Conservation (phyloP, 2,113 vertebrate species). For the Lamprotornis superbus region DNA sequence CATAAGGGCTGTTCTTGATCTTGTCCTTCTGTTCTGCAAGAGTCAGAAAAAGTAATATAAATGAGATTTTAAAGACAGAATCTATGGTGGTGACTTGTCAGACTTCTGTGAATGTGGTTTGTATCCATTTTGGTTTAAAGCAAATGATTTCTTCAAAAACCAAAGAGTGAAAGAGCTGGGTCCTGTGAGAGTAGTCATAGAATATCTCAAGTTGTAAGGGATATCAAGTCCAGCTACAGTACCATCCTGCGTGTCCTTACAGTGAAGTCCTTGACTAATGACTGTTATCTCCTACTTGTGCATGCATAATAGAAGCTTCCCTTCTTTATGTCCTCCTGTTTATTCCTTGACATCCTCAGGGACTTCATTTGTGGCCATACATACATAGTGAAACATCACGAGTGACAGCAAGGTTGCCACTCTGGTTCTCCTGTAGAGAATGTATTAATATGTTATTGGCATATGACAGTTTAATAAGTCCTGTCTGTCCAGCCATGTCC, state of each 20-base stretch:
- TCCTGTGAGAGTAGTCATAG: neutral
- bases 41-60: neutral
- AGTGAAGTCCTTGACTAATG: neutral
- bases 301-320: neutral
- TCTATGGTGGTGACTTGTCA: neutral
- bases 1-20: neutral
- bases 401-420: slow-evolving; percentile 11
- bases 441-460: neutral
- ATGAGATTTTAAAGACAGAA: neutral
- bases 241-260: neutral
- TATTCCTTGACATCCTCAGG: slow-evolving; percentile 1
- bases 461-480: slow-evolving; percentile 39
- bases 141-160: neutral
- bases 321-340: neutral
- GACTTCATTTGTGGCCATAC: neutral
- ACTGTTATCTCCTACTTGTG: neutral
- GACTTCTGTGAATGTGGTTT: neutral
- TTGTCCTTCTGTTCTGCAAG: neutral
- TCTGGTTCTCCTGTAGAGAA: neutral
- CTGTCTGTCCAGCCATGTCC: neutral
- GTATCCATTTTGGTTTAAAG: neutral
- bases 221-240: neutral
- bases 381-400: neutral
- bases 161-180: neutral
- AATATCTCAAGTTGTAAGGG: neutral